Conservation (phyloP, 2,797 vertebrate species). For the Echiichthys vipera region DNA sequence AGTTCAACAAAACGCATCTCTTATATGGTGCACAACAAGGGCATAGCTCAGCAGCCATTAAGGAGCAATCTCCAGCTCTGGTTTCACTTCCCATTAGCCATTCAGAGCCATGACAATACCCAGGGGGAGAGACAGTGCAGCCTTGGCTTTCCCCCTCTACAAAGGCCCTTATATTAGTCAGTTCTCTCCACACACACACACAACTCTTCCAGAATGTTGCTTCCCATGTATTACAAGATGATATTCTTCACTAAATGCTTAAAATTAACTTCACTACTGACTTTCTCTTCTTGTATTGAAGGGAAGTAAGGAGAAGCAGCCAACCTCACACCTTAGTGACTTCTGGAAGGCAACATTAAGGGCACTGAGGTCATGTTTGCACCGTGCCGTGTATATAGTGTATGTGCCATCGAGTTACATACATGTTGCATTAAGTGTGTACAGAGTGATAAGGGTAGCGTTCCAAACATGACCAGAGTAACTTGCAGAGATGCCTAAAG, state of each 20-base stretch:
- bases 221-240: background rate
- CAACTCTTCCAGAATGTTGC: conserved; percentile 12
- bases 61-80: conserved; percentile 62
- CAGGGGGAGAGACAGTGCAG: conserved; percentile 40
- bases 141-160: conserved; percentile 43
- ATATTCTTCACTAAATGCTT: background rate
- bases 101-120: conserved; percentile 78
- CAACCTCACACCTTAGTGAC: background rate
- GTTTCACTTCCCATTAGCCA: conserved; percentile 80
- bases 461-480: background rate
- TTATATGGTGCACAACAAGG: conserved; percentile 44
- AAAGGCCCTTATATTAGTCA: conserved; percentile 48
- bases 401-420: background rate
- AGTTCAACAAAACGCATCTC: conserved; percentile 39
- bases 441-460: background rate
- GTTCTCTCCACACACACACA: conserved; percentile 16
- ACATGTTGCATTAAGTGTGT: background rate
- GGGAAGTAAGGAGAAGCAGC: background rate
- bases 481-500: background rate
- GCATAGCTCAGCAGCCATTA: conserved; percentile 64
- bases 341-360: background rate
- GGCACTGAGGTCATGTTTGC: background rate
- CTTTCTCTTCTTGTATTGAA: background rate
- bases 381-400: background rate
- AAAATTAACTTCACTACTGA: background rate